Percentiles rank a stretch among this genome's conserved stretches.
These are phyloP conservation scores for Labroides dimidiatus DNA, from an alignment of 2,797 vertebrate species.

Conservation along the genomic window DNA sequence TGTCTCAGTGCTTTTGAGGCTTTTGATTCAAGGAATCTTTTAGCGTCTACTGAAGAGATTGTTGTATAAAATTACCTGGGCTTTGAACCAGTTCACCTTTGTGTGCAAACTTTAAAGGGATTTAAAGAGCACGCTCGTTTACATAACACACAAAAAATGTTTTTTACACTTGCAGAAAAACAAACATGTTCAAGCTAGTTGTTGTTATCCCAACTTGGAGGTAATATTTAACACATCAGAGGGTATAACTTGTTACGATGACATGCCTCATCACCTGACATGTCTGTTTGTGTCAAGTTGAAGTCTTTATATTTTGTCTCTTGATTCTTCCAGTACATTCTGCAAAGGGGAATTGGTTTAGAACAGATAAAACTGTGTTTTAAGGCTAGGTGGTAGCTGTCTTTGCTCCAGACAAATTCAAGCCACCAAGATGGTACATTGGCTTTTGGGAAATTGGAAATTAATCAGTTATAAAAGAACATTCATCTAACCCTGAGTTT, in stretches of 20 bases:
- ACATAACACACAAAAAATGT: too few species aligned
- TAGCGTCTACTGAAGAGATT: background rate
- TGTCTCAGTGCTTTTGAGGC: constrained; percentile 10
- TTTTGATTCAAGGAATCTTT: background rate
- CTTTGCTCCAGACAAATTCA: background rate
- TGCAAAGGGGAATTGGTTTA: too few species aligned
- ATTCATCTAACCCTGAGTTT: background rate
- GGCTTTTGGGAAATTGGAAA: too few species aligned
- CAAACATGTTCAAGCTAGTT: too few species aligned
- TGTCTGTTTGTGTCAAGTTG: background rate
- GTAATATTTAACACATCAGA: background rate
- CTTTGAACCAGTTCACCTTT: background rate
- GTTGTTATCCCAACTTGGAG: background rate
- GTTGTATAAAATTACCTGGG: background rate
- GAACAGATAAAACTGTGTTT: too few species aligned
- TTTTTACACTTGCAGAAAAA: too few species aligned
- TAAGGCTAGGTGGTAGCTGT: background rate
- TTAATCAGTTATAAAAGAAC: background rate
- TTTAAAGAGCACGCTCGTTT: too few species aligned
- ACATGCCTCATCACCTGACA: background rate
- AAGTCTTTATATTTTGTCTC: background rate
- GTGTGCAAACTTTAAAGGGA: too few species aligned
- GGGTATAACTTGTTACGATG: background rate
- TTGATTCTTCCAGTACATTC: background rate
- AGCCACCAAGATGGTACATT: background rate